phyloP scores from a whole-genome alignment of 2,888 invertebrate genomes.

The Oxycera nigricornis region DNA sequence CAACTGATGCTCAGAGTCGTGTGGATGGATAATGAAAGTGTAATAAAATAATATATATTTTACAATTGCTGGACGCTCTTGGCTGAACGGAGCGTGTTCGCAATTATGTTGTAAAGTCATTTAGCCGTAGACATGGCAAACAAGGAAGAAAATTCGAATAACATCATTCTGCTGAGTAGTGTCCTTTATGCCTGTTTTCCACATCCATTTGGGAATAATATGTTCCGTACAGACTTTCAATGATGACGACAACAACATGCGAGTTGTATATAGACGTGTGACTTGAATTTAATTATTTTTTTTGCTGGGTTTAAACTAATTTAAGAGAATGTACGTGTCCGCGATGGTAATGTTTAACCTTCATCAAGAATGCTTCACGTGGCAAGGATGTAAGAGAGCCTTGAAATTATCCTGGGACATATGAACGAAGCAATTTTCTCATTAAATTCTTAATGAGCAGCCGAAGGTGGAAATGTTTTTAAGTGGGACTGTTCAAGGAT shows the following conservation, averaged over 20 bases:
- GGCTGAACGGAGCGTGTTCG: slow-evolving; percentile 13
- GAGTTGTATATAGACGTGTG: slow-evolving; percentile 1
- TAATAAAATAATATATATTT: slow-evolving; percentile 27
- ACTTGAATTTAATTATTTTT: slow-evolving; percentile 25
- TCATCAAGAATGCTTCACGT: not conserved
- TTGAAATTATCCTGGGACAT: slow-evolving; percentile 14
- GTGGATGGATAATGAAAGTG: slow-evolving; percentile 25
- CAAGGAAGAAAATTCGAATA: not conserved
- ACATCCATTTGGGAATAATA: not conserved
- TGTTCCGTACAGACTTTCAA: not conserved
- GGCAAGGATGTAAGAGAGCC: not conserved
- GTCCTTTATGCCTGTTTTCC: not conserved
- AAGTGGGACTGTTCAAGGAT: too few species aligned
- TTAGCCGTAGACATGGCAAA: too few species aligned
- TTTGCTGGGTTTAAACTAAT: slow-evolving; percentile 32
- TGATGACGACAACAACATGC: not conserved
- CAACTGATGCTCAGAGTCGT: slow-evolving; percentile 20
- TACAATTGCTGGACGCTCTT: not conserved
- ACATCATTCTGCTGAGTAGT: not conserved
- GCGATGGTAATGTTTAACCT: slow-evolving; percentile 14
- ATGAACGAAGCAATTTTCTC: too few species aligned
- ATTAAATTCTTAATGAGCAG: too few species aligned
- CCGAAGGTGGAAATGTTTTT: too few species aligned
- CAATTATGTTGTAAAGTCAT: slow-evolving; percentile 32
- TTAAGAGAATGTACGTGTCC: slow-evolving; percentile 1